Percentiles rank a stretch among this genome's conserved stretches.
Evolutionary conservation across 1,140 invertebrate genomes (phyloP).

Genomic region (Formica selysi): DNA sequence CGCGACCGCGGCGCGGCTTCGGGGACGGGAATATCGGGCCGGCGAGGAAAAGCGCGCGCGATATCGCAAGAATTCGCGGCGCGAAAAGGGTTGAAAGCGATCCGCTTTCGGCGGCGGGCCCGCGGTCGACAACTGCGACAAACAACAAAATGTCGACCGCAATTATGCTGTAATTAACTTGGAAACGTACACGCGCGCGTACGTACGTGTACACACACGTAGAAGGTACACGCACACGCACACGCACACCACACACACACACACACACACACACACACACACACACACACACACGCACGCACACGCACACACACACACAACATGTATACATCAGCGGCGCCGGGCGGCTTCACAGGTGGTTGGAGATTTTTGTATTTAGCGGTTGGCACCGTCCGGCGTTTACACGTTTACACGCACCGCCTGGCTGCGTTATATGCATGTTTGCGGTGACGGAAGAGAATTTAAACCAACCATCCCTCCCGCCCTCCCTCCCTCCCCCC

Average conservation of each 20-base stretch:
- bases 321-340: slow-evolving; percentile 13
- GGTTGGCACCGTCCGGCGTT: slow-evolving; percentile 83
- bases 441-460: slow-evolving; percentile 86
- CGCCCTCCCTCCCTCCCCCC: slow-evolving; percentile 36
- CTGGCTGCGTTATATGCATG: slow-evolving; percentile 86
- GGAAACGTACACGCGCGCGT: slow-evolving; percentile 72
- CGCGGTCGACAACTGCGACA: slow-evolving; percentile 70
- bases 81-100: slow-evolving; percentile 67
- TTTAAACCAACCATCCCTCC: slow-evolving; percentile 83
- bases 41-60: slow-evolving; percentile 67
- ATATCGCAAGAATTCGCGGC: slow-evolving; percentile 72
- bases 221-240: neutral
- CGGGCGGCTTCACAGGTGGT: slow-evolving; percentile 84
- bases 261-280: slow-evolving; percentile 18
- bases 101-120: slow-evolving; percentile 57
- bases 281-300: neutral
- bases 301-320: neutral
- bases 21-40: slow-evolving; percentile 33
- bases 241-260: neutral
- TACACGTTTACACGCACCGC: slow-evolving; percentile 85
- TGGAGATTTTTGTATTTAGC: slow-evolving; percentile 87
- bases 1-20: slow-evolving; percentile 28
- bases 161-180: slow-evolving; percentile 87
- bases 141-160: slow-evolving; percentile 86
- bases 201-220: neutral